phyloP scores from a whole-genome alignment of 1,140 invertebrate species.

The Rhopalosiphum padi region DNA sequence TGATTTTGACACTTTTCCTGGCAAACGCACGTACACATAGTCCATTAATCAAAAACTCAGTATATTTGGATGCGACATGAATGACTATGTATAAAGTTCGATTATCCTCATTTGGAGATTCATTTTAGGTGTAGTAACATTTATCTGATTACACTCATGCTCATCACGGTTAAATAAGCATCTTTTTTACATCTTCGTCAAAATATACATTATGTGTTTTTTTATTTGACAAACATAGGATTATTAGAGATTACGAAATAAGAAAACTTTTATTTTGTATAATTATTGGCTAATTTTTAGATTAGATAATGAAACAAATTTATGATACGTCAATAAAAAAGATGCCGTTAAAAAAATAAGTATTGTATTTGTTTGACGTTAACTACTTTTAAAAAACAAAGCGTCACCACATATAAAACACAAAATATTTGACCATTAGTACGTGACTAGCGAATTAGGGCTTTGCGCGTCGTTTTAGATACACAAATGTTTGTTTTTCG shows the following conservation, averaged over 20 bases:
- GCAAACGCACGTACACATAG: background rate
- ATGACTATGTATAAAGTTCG: slow-evolving; percentile 53
- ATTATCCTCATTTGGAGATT: slow-evolving; percentile 25
- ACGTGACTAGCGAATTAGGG: background rate
- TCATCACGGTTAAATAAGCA: background rate
- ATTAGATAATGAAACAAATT: background rate
- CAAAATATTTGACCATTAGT: background rate
- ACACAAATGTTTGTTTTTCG: slow-evolving; percentile 23
- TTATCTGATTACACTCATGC: background rate
- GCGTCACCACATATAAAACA: background rate
- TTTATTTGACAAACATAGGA: background rate
- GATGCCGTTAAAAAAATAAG: background rate
- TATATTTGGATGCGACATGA: slow-evolving; percentile 47
- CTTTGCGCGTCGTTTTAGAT: background rate
- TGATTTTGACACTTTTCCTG: slow-evolving; percentile 53
- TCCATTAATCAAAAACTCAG: slow-evolving; percentile 52
- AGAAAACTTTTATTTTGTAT: background rate
- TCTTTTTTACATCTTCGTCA: background rate
- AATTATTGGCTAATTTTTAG: background rate
- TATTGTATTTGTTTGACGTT: background rate
- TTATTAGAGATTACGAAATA: background rate
- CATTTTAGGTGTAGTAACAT: background rate
- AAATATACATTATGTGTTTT: background rate
- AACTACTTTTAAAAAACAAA: background rate
- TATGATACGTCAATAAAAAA: background rate